Percentiles rank a stretch among this genome's conserved stretches.
Evolutionary conservation across 2,888 invertebrate genomes (phyloP).

Genomic region (Adelphocoris suturalis): DNA sequence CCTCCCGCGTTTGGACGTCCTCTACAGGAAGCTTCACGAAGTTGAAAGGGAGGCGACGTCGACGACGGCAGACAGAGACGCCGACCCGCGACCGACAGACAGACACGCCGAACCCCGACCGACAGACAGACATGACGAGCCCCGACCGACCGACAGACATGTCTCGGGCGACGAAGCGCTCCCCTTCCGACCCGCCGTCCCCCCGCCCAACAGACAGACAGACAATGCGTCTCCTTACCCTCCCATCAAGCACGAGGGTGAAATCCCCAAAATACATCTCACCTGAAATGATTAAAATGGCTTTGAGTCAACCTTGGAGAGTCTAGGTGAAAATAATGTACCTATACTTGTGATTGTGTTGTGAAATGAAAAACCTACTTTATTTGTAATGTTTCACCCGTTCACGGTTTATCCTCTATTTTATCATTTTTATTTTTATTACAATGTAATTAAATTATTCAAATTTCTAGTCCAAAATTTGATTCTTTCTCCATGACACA

Average conservation of each 20-base stretch:
- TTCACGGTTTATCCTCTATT: not conserved
- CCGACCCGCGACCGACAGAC: not conserved
- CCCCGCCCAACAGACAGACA: not conserved
- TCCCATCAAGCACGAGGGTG: slow-evolving; percentile 6
- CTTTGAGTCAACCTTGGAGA: not conserved
- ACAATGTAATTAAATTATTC: not conserved
- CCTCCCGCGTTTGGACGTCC: slow-evolving; percentile 74
- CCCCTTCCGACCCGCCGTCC: not conserved
- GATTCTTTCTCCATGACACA: too few species aligned
- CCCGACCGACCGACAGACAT: not conserved
- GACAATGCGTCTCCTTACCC: not conserved
- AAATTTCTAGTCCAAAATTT: not conserved
- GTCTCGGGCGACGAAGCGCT: not conserved
- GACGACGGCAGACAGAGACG: not conserved
- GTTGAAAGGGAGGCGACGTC: slow-evolving; percentile 28
- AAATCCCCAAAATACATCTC: slow-evolving; percentile 48
- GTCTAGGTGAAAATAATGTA: not conserved
- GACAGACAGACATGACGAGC: not conserved
- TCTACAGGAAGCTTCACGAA: slow-evolving; percentile 70
- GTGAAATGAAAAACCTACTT: not conserved
- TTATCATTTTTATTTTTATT: not conserved
- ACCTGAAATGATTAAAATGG: not conserved
- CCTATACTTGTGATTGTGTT: not conserved
- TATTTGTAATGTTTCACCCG: not conserved
- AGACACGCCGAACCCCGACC: not conserved